Evolutionary conservation across 2,888 invertebrate genomes (phyloP).

Genomic region (Andrena praecox): DNA sequence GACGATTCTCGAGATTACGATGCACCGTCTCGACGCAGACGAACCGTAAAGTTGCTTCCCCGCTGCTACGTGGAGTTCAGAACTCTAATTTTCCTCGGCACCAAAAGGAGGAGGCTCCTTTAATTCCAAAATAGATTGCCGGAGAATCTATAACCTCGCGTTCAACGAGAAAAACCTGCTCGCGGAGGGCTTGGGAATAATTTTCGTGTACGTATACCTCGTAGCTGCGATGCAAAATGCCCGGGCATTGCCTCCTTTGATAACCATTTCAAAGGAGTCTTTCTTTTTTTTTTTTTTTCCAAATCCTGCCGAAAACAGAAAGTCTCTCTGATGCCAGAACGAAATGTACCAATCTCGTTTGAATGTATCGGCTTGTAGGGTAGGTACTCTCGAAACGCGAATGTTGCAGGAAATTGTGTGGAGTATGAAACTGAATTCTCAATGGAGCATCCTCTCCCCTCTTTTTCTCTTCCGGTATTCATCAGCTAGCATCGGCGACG

Average conservation of each 20-base stretch:
- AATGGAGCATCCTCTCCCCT: neutral
- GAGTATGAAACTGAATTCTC: neutral
- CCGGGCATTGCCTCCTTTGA: neutral
- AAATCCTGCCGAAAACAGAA: no score
- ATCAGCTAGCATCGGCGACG: neutral
- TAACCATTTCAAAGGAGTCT: no score
- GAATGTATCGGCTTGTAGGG: no score
- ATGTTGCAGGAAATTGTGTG: no score
- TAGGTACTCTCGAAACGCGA: no score
- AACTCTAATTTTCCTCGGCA: constrained; percentile 28
- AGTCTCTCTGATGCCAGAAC: no score
- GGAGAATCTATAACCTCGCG: constrained; percentile 19
- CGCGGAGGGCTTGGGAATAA: neutral
- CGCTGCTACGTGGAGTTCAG: neutral
- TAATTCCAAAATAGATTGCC: constrained; percentile 36
- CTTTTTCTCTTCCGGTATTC: neutral
- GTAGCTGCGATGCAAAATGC: neutral
- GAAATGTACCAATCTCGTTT: no score
- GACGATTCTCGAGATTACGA: constrained; percentile 62
- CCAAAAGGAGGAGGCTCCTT: constrained; percentile 13
- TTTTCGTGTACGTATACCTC: neutral
- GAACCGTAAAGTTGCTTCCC: constrained; percentile 63
- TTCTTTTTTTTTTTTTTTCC: no score
- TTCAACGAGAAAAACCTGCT: constrained; percentile 3
- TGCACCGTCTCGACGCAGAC: constrained; percentile 38